Base-by-base conservation (phyloP, 1,140 invertebrate genomes). In the Reticulitermes speratus region DNA sequence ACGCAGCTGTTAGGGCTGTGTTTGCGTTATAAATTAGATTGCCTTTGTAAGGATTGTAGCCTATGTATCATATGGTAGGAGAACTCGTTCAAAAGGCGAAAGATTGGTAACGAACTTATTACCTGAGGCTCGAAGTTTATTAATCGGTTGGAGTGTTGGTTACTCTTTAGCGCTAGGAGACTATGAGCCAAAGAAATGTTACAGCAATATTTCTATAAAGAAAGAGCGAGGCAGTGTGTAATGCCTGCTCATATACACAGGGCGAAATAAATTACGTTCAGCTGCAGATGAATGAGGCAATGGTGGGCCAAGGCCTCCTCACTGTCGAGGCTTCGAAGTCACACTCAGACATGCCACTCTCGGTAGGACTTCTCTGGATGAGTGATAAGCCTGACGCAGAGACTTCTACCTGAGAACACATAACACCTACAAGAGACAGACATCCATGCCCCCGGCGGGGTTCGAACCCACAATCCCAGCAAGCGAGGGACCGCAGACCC, bases 41-140 rank as follows among this genome's bases (percentile, higher is more conserved):
- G 65, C 65, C n/a, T 5, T 25, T 30, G 30, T 30, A 75, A 75
- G 30, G 65, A 75, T 30, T 12, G 9, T 11, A 38, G 38, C 38
- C 5, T 38, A 9, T 3, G 19, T 55, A 55, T 55, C 52, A 21
- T 55, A 5, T 55, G 16, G 25, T 30, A 75, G 65, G 25, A 30
- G n/a, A 75, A 75, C 65, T 2, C n/a, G 65, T 75, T 75, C 65
- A 75, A 75, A 75, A 75, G 25, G 65, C 65, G 65, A 75, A 75
- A 75, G 25, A 30, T 75, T 75, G 65, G n/a, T 75, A 75, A 3
- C n/a, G 25, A 30, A 75, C n/a, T 75, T 75, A 30, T 75, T 75
- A 75, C 65, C 65, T 1, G 25, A 30, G n/a, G 65, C n/a, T 75
- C 12, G n/a, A 75, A 5, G 25, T 9, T 14, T 65, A 14, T n/a